These are phyloP conservation scores for Ophion obscuratus DNA, from an alignment of 2,888 invertebrate genomes.

Conservation along the genomic window DNA sequence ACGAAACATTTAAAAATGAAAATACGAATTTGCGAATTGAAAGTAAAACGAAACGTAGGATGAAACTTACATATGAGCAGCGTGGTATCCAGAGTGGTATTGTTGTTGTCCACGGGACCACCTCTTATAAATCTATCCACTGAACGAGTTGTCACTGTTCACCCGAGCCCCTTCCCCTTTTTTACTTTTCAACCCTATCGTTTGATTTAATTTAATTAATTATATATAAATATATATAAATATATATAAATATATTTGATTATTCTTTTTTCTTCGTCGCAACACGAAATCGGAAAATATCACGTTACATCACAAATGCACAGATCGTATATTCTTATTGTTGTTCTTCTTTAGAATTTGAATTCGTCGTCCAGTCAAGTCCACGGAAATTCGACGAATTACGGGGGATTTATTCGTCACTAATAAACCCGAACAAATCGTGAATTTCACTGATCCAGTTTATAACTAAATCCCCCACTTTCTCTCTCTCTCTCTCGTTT, in stretches of 20 bases:
- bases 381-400: slow-evolving; percentile 56
- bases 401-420: slow-evolving; percentile 7
- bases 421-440: not conserved
- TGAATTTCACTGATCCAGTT: slow-evolving; percentile 6
- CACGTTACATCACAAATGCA: slow-evolving; percentile 30
- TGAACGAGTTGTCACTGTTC: slow-evolving; percentile 77
- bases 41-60: not conserved
- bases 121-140: slow-evolving; percentile 81
- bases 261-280: slow-evolving; percentile 20
- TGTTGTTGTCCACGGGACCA: slow-evolving; percentile 80
- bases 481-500: no score
- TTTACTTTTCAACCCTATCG: not conserved
- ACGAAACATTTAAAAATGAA: no score
- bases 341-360: not conserved
- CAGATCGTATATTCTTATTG: slow-evolving; percentile 6
- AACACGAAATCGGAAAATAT: slow-evolving; percentile 44
- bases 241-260: not conserved
- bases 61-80: slow-evolving; percentile 82
- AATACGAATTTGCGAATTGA: no score
- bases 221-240: not conserved
- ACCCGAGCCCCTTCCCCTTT: slow-evolving; percentile 54
- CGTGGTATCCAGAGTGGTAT: slow-evolving; percentile 82
- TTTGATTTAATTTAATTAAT: no score
- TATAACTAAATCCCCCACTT: not conserved
- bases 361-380: slow-evolving; percentile 55